Evolutionary conservation across 92 coral and sea anemone genomes (phyloP).

Genomic region (Blastomussa wellsi): DNA sequence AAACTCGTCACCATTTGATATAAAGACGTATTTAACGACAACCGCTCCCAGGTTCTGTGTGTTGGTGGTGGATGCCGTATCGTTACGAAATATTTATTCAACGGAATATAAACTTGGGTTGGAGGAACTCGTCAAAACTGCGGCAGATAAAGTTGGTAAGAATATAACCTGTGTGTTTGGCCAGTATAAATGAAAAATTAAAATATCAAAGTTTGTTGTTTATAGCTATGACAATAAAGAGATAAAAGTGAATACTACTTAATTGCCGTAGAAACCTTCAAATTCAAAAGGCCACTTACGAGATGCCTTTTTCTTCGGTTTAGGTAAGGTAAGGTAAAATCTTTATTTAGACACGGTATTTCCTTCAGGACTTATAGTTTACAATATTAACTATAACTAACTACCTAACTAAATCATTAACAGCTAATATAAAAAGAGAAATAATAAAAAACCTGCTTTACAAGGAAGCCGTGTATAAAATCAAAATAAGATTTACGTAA

Average conservation of each 20-base stretch:
- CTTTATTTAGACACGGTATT: no score
- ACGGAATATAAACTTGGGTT: background rate
- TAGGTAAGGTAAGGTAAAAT: no score
- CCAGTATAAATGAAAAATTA: background rate
- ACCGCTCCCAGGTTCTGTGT: background rate
- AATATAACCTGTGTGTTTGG: background rate
- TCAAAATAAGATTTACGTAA: no score
- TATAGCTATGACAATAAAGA: background rate
- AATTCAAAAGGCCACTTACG: no score
- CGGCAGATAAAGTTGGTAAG: constrained; percentile 1
- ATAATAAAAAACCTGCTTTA: no score
- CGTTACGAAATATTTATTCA: background rate
- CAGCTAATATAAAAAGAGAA: no score
- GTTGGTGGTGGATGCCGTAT: background rate
- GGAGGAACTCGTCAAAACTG: constrained; percentile 5
- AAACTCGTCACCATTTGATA: background rate
- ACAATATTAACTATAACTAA: no score
- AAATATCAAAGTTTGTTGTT: background rate
- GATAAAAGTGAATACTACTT: background rate
- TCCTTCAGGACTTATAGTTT: no score
- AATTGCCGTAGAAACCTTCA: no score
- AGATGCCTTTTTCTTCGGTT: no score
- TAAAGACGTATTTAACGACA: background rate
- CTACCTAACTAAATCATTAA: no score
- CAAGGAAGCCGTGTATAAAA: no score